A percentile compares a stretch with the other conserved stretches of the same genome.
Evolutionary conservation across 1,140 invertebrate species (phyloP).

Genomic region (Formica exsecta): DNA sequence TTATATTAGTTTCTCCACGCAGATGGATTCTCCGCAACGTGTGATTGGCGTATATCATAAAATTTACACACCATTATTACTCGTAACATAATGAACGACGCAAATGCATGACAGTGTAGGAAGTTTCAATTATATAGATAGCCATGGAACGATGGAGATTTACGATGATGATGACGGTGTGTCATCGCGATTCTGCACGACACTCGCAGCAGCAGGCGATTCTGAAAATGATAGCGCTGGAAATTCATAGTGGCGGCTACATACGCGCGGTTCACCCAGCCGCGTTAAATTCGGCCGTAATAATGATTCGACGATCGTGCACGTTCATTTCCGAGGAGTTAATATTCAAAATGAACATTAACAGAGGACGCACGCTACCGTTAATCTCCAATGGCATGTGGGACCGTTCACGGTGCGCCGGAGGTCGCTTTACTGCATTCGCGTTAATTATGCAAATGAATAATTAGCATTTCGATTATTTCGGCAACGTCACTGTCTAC

Average conservation of each 20-base stretch:
- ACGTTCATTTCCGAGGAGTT: conserved; percentile 76
- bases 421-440: conserved; percentile 77
- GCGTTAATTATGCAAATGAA: conserved; percentile 84
- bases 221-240: conserved; percentile 62
- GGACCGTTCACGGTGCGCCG: conserved; percentile 68
- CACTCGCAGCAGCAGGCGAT: conserved; percentile 45
- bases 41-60: conserved; percentile 47
- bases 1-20: not conserved
- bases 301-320: conserved; percentile 68
- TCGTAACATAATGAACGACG: conserved; percentile 34
- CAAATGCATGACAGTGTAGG: conserved; percentile 28
- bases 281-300: conserved; percentile 64
- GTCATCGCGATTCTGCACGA: conserved; percentile 4
- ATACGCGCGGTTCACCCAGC: conserved; percentile 50
- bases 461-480: conserved; percentile 85
- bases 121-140: conserved; percentile 61
- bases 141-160: conserved; percentile 30
- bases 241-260: conserved; percentile 62
- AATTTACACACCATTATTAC: conserved; percentile 71
- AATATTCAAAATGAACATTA: conserved; percentile 83
- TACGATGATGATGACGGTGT: not conserved
- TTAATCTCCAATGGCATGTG: conserved; percentile 81
- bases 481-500: conserved; percentile 68
- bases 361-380: conserved; percentile 74
- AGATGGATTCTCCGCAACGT: not conserved